A percentile compares a stretch with the other conserved stretches of the same genome.
Evolutionary conservation across 2,888 invertebrate species (phyloP).

Genomic region (Ormia ochracea): DNA sequence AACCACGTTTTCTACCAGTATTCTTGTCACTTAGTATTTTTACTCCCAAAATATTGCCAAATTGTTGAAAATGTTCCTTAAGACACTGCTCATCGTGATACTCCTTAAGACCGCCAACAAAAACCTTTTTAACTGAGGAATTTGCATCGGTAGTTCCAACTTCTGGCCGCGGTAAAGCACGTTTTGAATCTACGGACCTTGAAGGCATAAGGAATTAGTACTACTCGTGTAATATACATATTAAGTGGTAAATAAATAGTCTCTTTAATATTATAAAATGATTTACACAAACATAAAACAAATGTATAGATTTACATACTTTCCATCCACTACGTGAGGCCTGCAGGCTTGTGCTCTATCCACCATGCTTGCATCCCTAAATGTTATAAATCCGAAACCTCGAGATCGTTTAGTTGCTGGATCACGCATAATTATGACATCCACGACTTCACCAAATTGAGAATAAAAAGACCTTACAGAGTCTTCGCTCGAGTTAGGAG

Average conservation of each 20-base stretch:
- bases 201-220: background rate
- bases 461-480: constrained; percentile 69
- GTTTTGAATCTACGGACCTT: constrained; percentile 73
- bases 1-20: constrained; percentile 74
- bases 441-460: constrained; percentile 71
- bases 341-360: constrained; percentile 71
- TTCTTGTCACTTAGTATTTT: constrained; percentile 72
- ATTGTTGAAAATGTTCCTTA: constrained; percentile 72
- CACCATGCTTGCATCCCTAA: constrained; percentile 67
- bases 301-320: constrained; percentile 72
- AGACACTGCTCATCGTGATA: constrained; percentile 70
- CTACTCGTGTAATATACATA: background rate
- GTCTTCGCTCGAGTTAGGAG: constrained; percentile 70
- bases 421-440: constrained; percentile 74
- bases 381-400: constrained; percentile 74
- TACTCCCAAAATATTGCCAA: constrained; percentile 69
- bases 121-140: constrained; percentile 70
- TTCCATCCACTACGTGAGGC: constrained; percentile 74
- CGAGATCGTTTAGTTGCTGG: constrained; percentile 72
- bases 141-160: constrained; percentile 65
- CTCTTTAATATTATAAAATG: background rate
- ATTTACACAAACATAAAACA: background rate
- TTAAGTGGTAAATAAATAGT: too few species aligned
- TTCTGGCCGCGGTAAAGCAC: constrained; percentile 72
- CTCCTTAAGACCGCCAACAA: constrained; percentile 74